Evolutionary conservation across 1,140 invertebrate genomes (phyloP), one percentile per base, ranked within the genome.

Genomic region (Apis dorsata): DNA sequence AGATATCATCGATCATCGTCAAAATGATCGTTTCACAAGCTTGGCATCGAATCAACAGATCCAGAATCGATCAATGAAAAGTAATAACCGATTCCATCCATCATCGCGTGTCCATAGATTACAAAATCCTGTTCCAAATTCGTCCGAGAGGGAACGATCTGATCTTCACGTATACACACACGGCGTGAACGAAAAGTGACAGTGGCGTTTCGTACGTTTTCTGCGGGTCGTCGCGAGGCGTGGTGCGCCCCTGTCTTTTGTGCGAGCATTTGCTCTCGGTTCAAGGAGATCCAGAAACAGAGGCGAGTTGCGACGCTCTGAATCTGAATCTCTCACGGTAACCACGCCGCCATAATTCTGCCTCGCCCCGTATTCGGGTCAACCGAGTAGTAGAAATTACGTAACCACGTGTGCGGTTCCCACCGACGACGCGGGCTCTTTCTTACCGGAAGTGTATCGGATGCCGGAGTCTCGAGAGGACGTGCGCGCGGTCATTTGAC

Each of bases 311-410:
- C 92, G 90, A 91, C 91, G 90, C 85, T 92, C 92, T 93, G 92
- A 90, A 93, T 93, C 92, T 90, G 85, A 93, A 94, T 94, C 93
- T 87, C 86, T 93, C 93, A 94, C 93, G 93, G 90, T 93, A 91
- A 88, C 28, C 83, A 81, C 79, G 75, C 72, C 70, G 84, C 84
- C 83, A 86, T 86, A 68, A 83, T 85, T 74, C 85, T 63, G 87
- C 88, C 89, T 91, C 87, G 86, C 88, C 85, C 83, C 84, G 92
- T 90, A 93, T 93, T 93, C 92, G 91, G 93, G 93, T 93, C 93
- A 93, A 84, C 87, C 91, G 86, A 90, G 90, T 86, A 89, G 84
- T 83, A 75, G 76, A 69, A 86, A 79, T 92, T 92, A 92, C 90
- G 91, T 90, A 92, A 92, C 83, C 34, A 65, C 76, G 70, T 79